A percentile compares a stretch with the other conserved stretches of the same genome.
phyloP scores from a whole-genome alignment of 2,113 vertebrate species.

The Cervus canadensis region DNA sequence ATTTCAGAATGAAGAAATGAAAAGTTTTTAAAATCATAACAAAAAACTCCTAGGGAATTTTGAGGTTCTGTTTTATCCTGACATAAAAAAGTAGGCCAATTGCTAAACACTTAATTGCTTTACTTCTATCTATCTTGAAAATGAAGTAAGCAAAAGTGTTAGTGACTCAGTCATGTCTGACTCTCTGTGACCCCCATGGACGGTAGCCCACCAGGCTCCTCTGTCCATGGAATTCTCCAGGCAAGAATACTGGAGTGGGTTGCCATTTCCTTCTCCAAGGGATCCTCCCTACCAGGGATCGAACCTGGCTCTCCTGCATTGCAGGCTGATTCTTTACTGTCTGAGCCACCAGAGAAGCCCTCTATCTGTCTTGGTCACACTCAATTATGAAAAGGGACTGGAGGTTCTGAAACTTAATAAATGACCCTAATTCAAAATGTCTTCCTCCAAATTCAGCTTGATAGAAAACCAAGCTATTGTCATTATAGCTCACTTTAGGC shows the following conservation, averaged over 20 bases:
- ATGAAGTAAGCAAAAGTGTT: neutral
- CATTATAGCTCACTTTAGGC: neutral
- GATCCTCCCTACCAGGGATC: neutral
- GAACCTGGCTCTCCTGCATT: neutral
- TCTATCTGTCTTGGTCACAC: neutral
- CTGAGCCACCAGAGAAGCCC: neutral
- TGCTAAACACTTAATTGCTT: neutral
- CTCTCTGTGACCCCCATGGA: neutral
- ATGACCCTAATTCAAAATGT: constrained; percentile 29
- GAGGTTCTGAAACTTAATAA: constrained; percentile 25
- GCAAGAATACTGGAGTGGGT: neutral
- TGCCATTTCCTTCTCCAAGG: neutral
- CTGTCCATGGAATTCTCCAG: neutral
- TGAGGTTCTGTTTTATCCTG: neutral
- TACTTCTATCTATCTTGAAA: neutral
- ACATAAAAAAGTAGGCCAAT: neutral
- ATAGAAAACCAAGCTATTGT: constrained; percentile 31
- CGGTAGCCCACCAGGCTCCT: neutral
- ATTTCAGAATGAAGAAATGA: constrained; percentile 1
- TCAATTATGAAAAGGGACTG: neutral
- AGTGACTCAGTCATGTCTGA: neutral
- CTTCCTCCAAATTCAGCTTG: neutral
- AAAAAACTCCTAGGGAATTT: neutral
- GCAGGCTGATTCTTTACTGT: neutral
- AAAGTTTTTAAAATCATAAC: neutral